phyloP scores from a whole-genome alignment of 2,113 vertebrate genomes.

The Syngnathus typhle region DNA sequence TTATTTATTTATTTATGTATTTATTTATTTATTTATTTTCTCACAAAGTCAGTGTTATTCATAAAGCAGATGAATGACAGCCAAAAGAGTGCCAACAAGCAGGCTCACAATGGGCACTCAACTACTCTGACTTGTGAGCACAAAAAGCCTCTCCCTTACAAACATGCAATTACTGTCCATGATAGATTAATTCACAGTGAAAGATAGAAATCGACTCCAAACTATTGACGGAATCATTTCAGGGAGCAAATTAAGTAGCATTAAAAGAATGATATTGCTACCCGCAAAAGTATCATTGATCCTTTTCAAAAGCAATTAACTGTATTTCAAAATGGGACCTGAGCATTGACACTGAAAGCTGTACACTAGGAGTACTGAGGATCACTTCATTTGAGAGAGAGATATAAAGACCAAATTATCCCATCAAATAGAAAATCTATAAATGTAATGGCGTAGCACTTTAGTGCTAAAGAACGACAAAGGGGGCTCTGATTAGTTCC shows the following conservation, averaged over 20 bases:
- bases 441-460: constrained; percentile 64
- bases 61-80: constrained; percentile 62
- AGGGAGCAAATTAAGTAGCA: constrained; percentile 65
- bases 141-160: constrained; percentile 59
- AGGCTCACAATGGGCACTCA: constrained; percentile 39
- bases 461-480: constrained; percentile 58
- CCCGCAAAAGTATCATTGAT: constrained; percentile 65
- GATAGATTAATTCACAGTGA: constrained; percentile 67
- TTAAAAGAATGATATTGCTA: constrained; percentile 68
- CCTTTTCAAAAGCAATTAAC: constrained; percentile 68
- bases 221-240: constrained; percentile 66
- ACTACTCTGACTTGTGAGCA: constrained; percentile 40
- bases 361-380: constrained; percentile 48
- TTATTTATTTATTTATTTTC: constrained; percentile 53
- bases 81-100: constrained; percentile 49
- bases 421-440: constrained; percentile 73
- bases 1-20: constrained; percentile 51
- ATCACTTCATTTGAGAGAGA: constrained; percentile 68
- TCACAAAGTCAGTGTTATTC: constrained; percentile 47
- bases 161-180: constrained; percentile 62
- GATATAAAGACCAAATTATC: constrained; percentile 73
- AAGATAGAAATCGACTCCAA: constrained; percentile 63
- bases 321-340: constrained; percentile 62
- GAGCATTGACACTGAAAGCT: constrained; percentile 37
- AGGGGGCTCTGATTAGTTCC: constrained; percentile 53